phyloP scores from a whole-genome alignment of 2,113 vertebrate genomes.

The Leptosomus discolor region DNA sequence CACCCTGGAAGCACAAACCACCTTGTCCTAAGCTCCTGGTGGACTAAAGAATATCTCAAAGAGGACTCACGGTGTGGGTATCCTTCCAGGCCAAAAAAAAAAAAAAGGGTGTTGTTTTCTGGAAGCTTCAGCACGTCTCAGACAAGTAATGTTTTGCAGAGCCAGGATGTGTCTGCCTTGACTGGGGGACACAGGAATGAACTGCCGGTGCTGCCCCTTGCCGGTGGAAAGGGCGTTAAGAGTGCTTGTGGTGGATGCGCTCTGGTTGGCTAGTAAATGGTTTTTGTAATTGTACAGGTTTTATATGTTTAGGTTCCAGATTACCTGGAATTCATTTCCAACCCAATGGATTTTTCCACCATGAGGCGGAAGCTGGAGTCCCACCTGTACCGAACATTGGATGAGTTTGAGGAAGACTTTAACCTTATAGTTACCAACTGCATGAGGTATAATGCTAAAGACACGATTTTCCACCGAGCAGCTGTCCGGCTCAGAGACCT shows the following conservation, averaged over 20 bases:
- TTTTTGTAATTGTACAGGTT: constrained; percentile 87
- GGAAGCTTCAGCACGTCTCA: not conserved
- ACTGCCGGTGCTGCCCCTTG: not conserved
- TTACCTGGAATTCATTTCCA: constrained; percentile 95
- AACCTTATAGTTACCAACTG: constrained; percentile 98
- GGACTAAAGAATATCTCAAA: not conserved
- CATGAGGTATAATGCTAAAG: constrained; percentile 95
- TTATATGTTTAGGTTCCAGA: constrained; percentile 94
- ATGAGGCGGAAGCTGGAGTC: constrained; percentile 93
- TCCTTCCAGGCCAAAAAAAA: not conserved
- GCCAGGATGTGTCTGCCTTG: not conserved
- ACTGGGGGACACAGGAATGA: not conserved
- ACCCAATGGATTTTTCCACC: constrained; percentile 98
- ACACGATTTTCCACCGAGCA: constrained; percentile 94
- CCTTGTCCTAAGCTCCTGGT: not conserved
- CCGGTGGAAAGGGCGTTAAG: constrained; percentile 31
- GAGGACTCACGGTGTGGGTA: not conserved
- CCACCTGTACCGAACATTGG: constrained; percentile 87
- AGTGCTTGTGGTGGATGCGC: constrained; percentile 67
- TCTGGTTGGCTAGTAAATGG: constrained; percentile 81
- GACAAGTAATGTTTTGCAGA: not conserved
- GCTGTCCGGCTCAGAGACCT: constrained; percentile 90
- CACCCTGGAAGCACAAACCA: not conserved
- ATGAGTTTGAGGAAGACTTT: constrained; percentile 95
- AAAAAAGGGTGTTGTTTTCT: not conserved